Evolutionary conservation across 2,113 vertebrate species (phyloP).

Genomic region (Aspiorhynchus laticeps): DNA sequence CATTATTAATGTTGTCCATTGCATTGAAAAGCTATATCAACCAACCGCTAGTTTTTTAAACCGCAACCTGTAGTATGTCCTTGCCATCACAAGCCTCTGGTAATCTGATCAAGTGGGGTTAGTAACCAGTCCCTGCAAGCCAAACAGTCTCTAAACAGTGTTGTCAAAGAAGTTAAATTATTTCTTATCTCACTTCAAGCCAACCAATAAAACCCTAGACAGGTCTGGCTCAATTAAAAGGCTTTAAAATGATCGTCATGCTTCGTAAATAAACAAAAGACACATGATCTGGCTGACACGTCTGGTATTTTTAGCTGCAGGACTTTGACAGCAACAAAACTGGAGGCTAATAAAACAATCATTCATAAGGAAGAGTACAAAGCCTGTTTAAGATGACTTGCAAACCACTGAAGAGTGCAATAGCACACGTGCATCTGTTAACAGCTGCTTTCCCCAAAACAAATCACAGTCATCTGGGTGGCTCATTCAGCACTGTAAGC

Average conservation of each 20-base stretch:
- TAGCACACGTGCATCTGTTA: neutral
- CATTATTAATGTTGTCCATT: neutral
- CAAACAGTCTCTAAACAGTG: neutral
- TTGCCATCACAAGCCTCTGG: neutral
- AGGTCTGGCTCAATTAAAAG: neutral
- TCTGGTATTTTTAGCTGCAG: constrained; percentile 41
- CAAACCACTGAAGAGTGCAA: neutral
- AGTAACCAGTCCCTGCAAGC: neutral
- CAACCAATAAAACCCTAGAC: constrained; percentile 12
- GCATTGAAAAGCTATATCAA: neutral
- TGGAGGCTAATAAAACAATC: neutral
- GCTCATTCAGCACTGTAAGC: neutral
- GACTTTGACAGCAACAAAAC: constrained; percentile 1
- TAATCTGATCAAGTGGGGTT: neutral
- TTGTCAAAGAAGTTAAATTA: neutral
- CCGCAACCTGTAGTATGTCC: neutral
- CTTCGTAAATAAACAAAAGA: constrained; percentile 48
- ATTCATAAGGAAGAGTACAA: neutral
- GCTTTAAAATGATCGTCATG: constrained; percentile 35
- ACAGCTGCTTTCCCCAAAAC: constrained; percentile 7
- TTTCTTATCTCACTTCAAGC: constrained; percentile 2
- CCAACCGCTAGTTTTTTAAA: neutral
- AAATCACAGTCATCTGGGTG: neutral
- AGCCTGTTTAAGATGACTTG: neutral
- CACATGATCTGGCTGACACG: constrained; percentile 39